Percentiles rank a stretch among this genome's conserved stretches.
These are phyloP conservation scores for Apteryx owenii DNA, from an alignment of 2,113 vertebrate species.

Conservation along the genomic window DNA sequence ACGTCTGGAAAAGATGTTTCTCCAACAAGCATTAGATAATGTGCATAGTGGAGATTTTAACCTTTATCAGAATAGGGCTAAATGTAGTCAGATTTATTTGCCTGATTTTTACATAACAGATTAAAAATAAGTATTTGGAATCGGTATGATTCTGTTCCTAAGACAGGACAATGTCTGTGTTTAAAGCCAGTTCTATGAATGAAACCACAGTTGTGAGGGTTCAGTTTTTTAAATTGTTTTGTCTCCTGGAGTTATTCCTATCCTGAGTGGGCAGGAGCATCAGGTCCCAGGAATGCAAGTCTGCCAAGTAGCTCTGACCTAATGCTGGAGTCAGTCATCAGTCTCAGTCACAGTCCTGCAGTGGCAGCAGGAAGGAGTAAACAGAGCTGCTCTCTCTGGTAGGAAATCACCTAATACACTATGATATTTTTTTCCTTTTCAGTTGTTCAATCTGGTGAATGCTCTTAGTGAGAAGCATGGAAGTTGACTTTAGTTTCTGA, in stretches of 20 bases:
- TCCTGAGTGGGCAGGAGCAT: not conserved
- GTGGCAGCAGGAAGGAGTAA: constrained; percentile 38
- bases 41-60: not conserved
- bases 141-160: not conserved
- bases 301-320: not conserved
- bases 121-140: constrained; percentile 30
- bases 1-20: not conserved
- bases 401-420: constrained; percentile 28
- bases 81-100: not conserved
- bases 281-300: not conserved
- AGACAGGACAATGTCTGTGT: accelerated
- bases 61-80: not conserved
- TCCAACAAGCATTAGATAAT: not conserved
- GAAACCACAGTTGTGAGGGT: not conserved
- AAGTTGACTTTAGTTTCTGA: constrained; percentile 19
- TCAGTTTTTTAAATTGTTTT: not conserved
- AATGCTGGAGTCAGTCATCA: not conserved
- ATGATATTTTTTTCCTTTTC: constrained; percentile 31
- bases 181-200: not conserved
- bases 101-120: not conserved
- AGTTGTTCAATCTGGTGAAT: constrained; percentile 44
- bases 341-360: not conserved
- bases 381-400: not conserved
- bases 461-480: not conserved
- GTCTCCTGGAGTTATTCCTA: not conserved